Conservation (phyloP, 2,797 vertebrate genomes). For the Catamblyrhynchus diadema region DNA sequence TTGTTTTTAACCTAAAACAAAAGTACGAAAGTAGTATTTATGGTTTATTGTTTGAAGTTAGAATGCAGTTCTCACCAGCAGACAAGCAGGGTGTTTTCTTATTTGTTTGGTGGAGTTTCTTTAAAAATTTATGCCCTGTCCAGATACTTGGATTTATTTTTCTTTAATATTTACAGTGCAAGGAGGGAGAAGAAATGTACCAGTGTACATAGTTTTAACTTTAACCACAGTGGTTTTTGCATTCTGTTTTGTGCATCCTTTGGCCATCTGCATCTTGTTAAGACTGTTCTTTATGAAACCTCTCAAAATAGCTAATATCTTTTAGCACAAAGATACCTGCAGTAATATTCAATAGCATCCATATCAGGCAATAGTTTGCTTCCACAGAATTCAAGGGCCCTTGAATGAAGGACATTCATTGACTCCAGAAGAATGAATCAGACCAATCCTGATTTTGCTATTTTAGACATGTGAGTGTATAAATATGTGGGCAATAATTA, state of each 20-base stretch:
- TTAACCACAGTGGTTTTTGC: constrained; percentile 7
- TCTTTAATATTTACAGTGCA: neutral
- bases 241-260: constrained; percentile 26
- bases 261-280: constrained; percentile 53
- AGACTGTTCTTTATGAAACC: constrained; percentile 17
- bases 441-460: neutral
- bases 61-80: constrained; percentile 5
- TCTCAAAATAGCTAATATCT: constrained; percentile 27
- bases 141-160: neutral
- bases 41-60: constrained; percentile 45
- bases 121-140: neutral
- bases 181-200: neutral
- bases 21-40: constrained; percentile 37
- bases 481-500: neutral
- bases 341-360: neutral
- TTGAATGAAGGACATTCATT: neutral
- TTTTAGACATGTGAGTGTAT: neutral
- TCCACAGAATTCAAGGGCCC: neutral
- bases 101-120: neutral
- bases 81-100: constrained; percentile 1
- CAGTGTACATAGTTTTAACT: neutral
- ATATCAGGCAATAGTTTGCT: neutral
- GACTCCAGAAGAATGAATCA: neutral
- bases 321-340: constrained; percentile 12
- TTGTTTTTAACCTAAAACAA: constrained; percentile 40